Conservation (phyloP, 2,797 vertebrate genomes). For the Schizopygopsis malacanthus region DNA sequence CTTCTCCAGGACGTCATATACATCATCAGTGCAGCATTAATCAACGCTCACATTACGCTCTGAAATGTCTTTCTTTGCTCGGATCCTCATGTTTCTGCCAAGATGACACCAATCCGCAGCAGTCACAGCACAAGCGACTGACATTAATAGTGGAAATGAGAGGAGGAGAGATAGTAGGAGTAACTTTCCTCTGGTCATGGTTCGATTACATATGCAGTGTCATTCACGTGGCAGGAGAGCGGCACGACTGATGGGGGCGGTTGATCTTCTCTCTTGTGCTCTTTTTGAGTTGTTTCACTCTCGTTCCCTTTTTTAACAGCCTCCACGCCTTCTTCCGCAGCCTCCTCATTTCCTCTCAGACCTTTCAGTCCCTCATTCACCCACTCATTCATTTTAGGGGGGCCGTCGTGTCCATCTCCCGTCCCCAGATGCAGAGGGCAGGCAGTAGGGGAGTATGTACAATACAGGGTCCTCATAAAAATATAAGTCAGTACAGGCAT, state of each 20-base stretch:
- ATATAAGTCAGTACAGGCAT: neutral
- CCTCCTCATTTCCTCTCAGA: slow-evolving; percentile 43
- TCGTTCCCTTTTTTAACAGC: neutral
- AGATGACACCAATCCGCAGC: slow-evolving; percentile 29
- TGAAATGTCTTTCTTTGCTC: slow-evolving; percentile 41
- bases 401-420: slow-evolving; percentile 66
- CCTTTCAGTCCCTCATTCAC: slow-evolving; percentile 66
- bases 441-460: slow-evolving; percentile 60
- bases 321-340: slow-evolving; percentile 21
- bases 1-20: slow-evolving; percentile 10
- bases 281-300: neutral
- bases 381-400: slow-evolving; percentile 70
- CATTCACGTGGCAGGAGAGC: slow-evolving; percentile 28
- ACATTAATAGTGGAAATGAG: slow-evolving; percentile 34
- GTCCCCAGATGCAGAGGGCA: slow-evolving; percentile 66
- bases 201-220: slow-evolving; percentile 43
- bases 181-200: slow-evolving; percentile 44
- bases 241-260: slow-evolving; percentile 13
- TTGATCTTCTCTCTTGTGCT: neutral
- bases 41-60: slow-evolving; percentile 20
- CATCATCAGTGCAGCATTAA: slow-evolving; percentile 36
- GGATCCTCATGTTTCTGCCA: slow-evolving; percentile 22
- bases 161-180: slow-evolving; percentile 36
- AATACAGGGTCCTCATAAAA: neutral
- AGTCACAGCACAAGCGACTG: slow-evolving; percentile 29